Percentiles rank a stretch among this genome's conserved stretches.
Evolutionary conservation across 2,888 invertebrate species (phyloP).

Genomic region (Trichacis sp.): DNA sequence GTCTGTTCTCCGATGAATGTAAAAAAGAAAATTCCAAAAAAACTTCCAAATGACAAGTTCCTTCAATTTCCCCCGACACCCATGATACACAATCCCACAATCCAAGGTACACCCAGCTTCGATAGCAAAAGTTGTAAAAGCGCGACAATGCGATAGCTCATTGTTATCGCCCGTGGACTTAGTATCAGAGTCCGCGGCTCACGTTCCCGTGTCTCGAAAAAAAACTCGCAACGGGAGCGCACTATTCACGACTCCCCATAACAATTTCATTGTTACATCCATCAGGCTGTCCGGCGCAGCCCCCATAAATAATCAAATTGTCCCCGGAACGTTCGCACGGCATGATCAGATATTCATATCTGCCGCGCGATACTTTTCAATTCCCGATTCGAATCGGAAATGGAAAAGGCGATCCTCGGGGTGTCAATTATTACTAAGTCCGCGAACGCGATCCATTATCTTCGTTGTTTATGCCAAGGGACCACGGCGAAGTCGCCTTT

Average conservation of each 20-base stretch:
- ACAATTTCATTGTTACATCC: slow-evolving; percentile 12
- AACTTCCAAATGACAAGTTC: no score
- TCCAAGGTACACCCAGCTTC: no score
- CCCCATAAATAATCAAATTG: slow-evolving; percentile 29
- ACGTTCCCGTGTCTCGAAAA: neutral
- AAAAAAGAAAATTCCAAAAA: no score
- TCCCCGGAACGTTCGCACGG: no score
- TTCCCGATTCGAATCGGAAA: slow-evolving; percentile 21
- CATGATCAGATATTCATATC: slow-evolving; percentile 32
- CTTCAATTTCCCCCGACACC: no score
- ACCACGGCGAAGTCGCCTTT: slow-evolving; percentile 17
- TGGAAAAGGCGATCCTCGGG: neutral
- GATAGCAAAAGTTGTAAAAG: no score
- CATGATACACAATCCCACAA: no score
- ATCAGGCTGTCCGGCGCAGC: slow-evolving; percentile 1
- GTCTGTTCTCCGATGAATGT: no score
- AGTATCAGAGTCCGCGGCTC: neutral
- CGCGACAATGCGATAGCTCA: neutral
- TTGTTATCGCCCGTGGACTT: neutral
- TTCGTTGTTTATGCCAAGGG: slow-evolving; percentile 36
- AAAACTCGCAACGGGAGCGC: neutral
- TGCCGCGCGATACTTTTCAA: slow-evolving; percentile 10
- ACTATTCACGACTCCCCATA: neutral
- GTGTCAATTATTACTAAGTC: slow-evolving; percentile 42
- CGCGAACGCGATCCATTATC: slow-evolving; percentile 35